These are phyloP conservation scores for Eufriesea mexicana DNA, from an alignment of 1,140 invertebrate genomes.

Conservation along the genomic window DNA sequence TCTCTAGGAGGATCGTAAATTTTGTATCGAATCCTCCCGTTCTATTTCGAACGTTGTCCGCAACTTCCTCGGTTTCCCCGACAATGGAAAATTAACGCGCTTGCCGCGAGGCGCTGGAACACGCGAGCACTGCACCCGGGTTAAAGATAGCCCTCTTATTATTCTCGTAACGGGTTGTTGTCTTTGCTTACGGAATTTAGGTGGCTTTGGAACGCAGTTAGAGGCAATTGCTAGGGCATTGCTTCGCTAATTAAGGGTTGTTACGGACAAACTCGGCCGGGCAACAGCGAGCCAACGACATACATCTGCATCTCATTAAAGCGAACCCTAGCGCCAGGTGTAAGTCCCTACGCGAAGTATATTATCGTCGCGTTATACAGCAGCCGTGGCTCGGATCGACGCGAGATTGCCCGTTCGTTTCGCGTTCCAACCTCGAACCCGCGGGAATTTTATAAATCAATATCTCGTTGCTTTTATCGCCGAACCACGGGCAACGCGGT, in stretches of 20 bases:
- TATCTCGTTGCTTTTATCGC: neutral
- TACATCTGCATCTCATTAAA: conserved; percentile 76
- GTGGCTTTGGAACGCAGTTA: conserved; percentile 55
- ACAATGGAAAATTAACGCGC: conserved; percentile 9
- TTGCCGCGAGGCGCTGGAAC: conserved; percentile 43
- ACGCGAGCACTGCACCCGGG: neutral
- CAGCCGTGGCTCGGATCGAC: conserved; percentile 14
- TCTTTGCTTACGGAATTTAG: conserved; percentile 46
- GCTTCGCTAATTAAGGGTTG: conserved; percentile 75
- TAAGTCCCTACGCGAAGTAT: conserved; percentile 23
- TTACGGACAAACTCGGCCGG: conserved; percentile 62
- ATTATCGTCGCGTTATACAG: conserved; percentile 52
- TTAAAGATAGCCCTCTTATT: conserved; percentile 63
- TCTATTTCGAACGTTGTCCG: neutral
- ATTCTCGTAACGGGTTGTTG: conserved; percentile 43
- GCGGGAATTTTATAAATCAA: conserved; percentile 9
- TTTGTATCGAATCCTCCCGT: too few relatives aligned
- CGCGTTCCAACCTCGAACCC: neutral
- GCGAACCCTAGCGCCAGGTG: conserved; percentile 42
- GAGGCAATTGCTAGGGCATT: conserved; percentile 64
- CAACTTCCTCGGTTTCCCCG: neutral
- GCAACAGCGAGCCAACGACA: conserved; percentile 48
- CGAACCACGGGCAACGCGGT: neutral
- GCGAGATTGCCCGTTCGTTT: neutral
- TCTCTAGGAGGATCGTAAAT: neutral